A percentile compares a stretch with the other conserved stretches of the same genome.
Conservation (phyloP, 1,140 invertebrate genomes). For the Anoplophora glabripennis region DNA sequence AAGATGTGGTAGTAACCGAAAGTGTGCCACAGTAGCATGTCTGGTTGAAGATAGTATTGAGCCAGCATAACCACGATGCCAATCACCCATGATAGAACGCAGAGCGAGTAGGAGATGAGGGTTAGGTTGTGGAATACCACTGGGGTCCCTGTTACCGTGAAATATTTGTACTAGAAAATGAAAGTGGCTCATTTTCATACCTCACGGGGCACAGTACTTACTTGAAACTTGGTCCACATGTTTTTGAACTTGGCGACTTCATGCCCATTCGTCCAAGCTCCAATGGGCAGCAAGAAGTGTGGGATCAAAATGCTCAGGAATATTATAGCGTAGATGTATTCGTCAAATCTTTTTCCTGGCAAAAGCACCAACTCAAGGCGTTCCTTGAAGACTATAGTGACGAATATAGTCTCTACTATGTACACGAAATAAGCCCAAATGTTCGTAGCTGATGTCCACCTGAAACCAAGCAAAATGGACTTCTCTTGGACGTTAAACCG, state of each 20-base stretch:
- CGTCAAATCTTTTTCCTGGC: slow-evolving; percentile 64
- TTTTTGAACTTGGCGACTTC: slow-evolving; percentile 70
- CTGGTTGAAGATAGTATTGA: slow-evolving; percentile 64
- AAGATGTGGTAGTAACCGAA: slow-evolving; percentile 68
- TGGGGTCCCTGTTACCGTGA: slow-evolving; percentile 60
- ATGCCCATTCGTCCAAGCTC: slow-evolving; percentile 63
- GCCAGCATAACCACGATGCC: slow-evolving; percentile 61
- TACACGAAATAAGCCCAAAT: slow-evolving; percentile 45
- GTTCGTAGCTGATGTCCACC: slow-evolving; percentile 43
- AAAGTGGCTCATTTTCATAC: not conserved
- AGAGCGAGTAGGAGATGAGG: slow-evolving; percentile 58
- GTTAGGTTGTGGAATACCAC: slow-evolving; percentile 63
- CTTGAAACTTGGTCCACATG: slow-evolving; percentile 71
- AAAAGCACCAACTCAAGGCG: slow-evolving; percentile 43
- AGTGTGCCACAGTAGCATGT: slow-evolving; percentile 65
- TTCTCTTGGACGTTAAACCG: not conserved
- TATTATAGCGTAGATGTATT: slow-evolving; percentile 68
- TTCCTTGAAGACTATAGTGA: slow-evolving; percentile 44
- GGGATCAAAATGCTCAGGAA: slow-evolving; percentile 67
- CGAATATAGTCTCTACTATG: slow-evolving; percentile 43
- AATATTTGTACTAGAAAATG: slow-evolving; percentile 58
- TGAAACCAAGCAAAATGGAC: slow-evolving; percentile 24
- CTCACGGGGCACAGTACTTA: slow-evolving; percentile 32
- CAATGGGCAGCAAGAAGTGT: slow-evolving; percentile 64
- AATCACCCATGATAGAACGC: slow-evolving; percentile 60